A percentile compares a stretch with the other conserved stretches of the same genome.
Conservation (phyloP, 2,888 invertebrate genomes). For the Epinotia bilunana region DNA sequence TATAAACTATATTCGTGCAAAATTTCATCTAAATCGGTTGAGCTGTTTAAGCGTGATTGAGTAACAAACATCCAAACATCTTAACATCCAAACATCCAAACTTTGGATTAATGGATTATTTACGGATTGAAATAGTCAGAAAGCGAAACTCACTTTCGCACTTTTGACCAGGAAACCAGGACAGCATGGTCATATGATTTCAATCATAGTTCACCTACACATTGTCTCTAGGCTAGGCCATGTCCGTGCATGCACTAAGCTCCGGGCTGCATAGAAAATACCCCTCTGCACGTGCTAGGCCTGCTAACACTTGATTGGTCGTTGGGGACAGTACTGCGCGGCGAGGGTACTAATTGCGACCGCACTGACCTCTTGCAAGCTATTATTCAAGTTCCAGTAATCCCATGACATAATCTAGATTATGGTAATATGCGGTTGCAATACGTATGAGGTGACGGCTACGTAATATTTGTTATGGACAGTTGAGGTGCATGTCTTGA, state of each 20-base stretch:
- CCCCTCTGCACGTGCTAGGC: conserved; percentile 63
- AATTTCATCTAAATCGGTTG: no score
- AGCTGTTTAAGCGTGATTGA: no score
- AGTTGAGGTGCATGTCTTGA: not conserved
- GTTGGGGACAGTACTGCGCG: conserved; percentile 49
- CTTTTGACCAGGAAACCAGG: conserved; percentile 43
- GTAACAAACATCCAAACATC: no score
- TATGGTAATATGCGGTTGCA: conserved; percentile 51
- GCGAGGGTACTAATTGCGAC: conserved; percentile 55
- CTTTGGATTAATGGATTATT: no score
- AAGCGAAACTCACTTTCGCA: conserved; percentile 23
- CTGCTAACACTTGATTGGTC: conserved; percentile 55
- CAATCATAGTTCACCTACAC: conserved; percentile 75
- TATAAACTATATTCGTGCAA: no score
- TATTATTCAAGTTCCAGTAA: conserved; percentile 78
- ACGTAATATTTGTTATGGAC: conserved; percentile 14
- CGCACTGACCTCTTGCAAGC: conserved; percentile 68
- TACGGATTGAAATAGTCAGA: conserved; percentile 1
- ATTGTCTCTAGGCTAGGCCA: conserved; percentile 68
- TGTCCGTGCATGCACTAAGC: conserved; percentile 61
- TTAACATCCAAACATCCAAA: no score
- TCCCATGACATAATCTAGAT: conserved; percentile 81
- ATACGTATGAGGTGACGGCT: conserved; percentile 20
- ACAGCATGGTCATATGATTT: conserved; percentile 45
- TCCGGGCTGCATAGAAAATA: conserved; percentile 75